Conservation (phyloP, 2,888 invertebrate genomes). For the Polymixis lichenea region DNA sequence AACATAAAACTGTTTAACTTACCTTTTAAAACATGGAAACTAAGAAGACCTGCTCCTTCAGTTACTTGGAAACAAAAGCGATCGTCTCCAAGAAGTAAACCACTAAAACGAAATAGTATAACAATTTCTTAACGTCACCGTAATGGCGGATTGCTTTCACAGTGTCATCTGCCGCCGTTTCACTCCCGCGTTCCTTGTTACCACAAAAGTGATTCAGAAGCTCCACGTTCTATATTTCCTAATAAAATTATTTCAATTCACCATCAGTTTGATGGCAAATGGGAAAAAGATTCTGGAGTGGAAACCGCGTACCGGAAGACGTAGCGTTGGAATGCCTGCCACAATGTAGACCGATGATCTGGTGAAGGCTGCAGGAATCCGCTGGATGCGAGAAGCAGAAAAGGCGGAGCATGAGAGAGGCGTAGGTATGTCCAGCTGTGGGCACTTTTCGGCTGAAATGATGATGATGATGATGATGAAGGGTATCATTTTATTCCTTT, state of each 20-base stretch:
- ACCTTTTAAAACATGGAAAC: not conserved
- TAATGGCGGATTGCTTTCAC: conserved; percentile 64
- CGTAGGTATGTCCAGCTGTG: no score
- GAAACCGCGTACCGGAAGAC: no score
- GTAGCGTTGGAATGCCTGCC: no score
- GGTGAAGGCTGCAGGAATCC: no score
- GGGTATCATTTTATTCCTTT: no score
- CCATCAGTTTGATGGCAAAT: no score
- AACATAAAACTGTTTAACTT: not conserved
- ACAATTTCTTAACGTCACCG: conserved; percentile 53
- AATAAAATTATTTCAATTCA: not conserved
- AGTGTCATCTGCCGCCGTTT: conserved; percentile 49
- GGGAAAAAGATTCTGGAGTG: no score
- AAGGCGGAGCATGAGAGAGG: no score
- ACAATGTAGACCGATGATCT: no score
- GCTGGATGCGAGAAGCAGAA: no score
- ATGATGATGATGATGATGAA: no score
- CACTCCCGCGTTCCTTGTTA: conserved; percentile 20
- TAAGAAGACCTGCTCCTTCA: not conserved
- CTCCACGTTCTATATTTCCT: not conserved
- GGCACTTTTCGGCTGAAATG: no score
- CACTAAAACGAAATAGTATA: conserved; percentile 42
- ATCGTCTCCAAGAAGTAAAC: conserved; percentile 25
- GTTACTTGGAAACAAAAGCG: not conserved
- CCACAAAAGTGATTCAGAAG: conserved; percentile 27